phyloP scores from a whole-genome alignment of 2,888 invertebrate genomes.

The Notocelia uddmanniana region DNA sequence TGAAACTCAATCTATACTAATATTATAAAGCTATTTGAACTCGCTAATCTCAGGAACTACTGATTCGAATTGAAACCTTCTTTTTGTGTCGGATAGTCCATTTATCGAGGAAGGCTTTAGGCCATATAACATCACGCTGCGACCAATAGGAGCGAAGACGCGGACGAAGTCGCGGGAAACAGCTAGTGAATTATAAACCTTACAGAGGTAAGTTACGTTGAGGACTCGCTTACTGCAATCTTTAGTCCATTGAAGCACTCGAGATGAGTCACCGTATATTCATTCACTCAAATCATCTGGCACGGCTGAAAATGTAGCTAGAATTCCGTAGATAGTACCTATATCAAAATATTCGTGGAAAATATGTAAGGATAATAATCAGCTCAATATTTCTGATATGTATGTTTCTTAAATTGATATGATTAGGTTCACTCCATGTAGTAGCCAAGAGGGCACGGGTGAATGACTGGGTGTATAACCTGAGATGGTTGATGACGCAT shows the following conservation, averaged over 20 bases:
- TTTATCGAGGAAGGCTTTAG: too few relatives aligned
- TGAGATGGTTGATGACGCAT: conserved; percentile 60
- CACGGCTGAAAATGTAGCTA: not conserved
- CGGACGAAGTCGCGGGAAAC: too few relatives aligned
- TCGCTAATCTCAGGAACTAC: too few relatives aligned
- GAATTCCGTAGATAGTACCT: not conserved
- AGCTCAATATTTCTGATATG: not conserved
- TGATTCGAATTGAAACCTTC: too few relatives aligned
- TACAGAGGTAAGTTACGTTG: not conserved
- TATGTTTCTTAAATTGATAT: conserved; percentile 8
- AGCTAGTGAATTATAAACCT: not conserved
- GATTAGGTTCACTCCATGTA: conserved; percentile 17
- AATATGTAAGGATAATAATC: not conserved
- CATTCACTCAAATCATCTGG: conserved; percentile 26
- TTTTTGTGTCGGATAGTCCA: too few relatives aligned
- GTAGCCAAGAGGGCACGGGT: conserved; percentile 54
- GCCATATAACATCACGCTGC: too few relatives aligned
- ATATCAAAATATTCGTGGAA: not conserved
- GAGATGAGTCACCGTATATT: conserved; percentile 35
- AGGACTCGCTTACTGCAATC: not conserved
- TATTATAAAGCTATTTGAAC: too few relatives aligned
- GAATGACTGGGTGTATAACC: conserved; percentile 68
- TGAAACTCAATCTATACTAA: too few relatives aligned
- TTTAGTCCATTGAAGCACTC: conserved; percentile 26
- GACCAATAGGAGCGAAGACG: too few relatives aligned